phyloP scores from a whole-genome alignment of 1,140 invertebrate species.

The Drosophila baimaii region DNA sequence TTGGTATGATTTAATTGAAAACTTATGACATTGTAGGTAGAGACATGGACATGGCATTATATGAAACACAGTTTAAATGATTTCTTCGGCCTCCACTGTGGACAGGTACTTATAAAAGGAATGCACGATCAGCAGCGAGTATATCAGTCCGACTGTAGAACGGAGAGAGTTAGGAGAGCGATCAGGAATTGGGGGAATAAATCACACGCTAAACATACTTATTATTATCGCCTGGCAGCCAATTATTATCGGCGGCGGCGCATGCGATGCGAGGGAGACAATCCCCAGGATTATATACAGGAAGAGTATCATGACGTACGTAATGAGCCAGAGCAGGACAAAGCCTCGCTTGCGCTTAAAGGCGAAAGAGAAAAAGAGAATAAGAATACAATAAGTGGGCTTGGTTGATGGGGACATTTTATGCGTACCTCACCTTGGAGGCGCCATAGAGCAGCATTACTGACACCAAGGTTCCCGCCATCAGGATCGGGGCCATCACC shows the following conservation, averaged over 20 bases:
- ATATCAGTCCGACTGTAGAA: constrained; percentile 24
- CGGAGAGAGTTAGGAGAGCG: neutral
- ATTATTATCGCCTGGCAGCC: constrained; percentile 18
- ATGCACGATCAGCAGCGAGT: constrained; percentile 34
- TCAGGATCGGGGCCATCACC: constrained; percentile 25
- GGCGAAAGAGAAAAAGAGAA: neutral
- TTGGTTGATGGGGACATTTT: neutral
- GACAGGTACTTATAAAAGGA: constrained; percentile 14
- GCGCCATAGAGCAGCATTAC: constrained; percentile 38
- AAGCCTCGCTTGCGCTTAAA: constrained; percentile 29
- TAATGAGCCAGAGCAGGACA: constrained; percentile 40
- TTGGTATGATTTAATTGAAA: neutral
- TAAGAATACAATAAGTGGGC: neutral
- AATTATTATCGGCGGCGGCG: neutral
- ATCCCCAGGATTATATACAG: constrained; percentile 24
- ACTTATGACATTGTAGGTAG: neutral
- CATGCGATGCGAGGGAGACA: neutral
- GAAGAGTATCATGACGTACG: constrained; percentile 13
- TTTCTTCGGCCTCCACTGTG: neutral
- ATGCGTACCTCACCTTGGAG: constrained; percentile 33
- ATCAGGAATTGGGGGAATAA: neutral
- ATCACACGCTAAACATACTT: constrained; percentile 2
- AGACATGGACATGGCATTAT: neutral
- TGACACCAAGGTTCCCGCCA: constrained; percentile 22
- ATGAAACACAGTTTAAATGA: neutral